Base-by-base conservation (phyloP, 2,888 invertebrate genomes). In the Gandaritis pyraliata region DNA sequence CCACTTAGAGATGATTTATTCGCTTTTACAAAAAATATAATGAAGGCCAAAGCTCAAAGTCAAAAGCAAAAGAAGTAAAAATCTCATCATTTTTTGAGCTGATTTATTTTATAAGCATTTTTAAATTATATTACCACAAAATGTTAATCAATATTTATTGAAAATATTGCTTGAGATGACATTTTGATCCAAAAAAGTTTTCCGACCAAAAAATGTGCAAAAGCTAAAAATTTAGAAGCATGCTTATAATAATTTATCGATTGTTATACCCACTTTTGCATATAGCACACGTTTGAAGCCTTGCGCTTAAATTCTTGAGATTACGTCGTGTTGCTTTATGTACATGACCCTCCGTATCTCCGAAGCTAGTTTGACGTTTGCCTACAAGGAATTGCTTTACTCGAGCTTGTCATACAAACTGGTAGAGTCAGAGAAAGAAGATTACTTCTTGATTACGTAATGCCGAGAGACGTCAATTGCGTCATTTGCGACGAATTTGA, bases 1-100 rank as follows among this genome's bases (percentile, higher is more conserved):
- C 74, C 71, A 73, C 57, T 74, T 72, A 69, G 73, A 76, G 74
- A 81, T 83, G 81, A 85, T 85, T 84, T 82, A 85, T 83, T 77
- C 70, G 73, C 74, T 72, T 74, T 66, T 65, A 71, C 65, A 71
- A 79, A 77, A 76, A 74, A 74, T 81, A 78, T 76, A 80, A 81
- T 77, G 77, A 80, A 75, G 72, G 72, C 73, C 43, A 39, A 50
- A 18, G 29, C 29, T 29, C 29, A 29, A n/a, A n/a, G n/a, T n/a
- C n/a, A n/a, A n/a, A n/a, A n/a, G n/a, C n/a, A n/a, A n/a, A n/a
- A n/a, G n/a, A n/a, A n/a, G n/a, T n/a, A n/a, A n/a, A n/a, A n/a
- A n/a, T n/a, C n/a, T n/a, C n/a, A n/a, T n/a, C 29, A 2, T 29
- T 29, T 29, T 29, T 29, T 29, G 29, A 4, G 6, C 29, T 4